Conservation (phyloP, 1,140 invertebrate species). For the Drosophila watanabei region DNA sequence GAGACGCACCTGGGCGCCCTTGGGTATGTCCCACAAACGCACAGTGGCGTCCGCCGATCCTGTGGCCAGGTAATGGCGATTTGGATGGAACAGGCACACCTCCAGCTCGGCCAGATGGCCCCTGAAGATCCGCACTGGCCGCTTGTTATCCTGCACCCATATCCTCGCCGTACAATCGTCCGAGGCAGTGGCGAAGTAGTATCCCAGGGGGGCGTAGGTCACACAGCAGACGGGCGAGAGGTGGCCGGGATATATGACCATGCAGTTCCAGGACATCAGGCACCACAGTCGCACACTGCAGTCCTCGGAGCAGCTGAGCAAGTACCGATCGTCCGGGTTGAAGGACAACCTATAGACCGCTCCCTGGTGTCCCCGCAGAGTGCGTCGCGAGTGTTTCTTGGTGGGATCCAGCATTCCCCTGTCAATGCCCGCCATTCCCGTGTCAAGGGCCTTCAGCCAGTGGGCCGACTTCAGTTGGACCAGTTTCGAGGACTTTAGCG, state of each 20-base stretch:
- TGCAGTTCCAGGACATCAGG: slow-evolving; percentile 57
- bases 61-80: slow-evolving; percentile 62
- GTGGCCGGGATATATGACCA: slow-evolving; percentile 61
- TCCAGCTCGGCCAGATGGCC: slow-evolving; percentile 54
- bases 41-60: slow-evolving; percentile 61
- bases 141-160: slow-evolving; percentile 53
- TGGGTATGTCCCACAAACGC: slow-evolving; percentile 55
- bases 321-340: slow-evolving; percentile 44
- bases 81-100: slow-evolving; percentile 57
- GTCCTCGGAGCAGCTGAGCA: slow-evolving; percentile 60
- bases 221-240: slow-evolving; percentile 36
- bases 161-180: slow-evolving; percentile 58
- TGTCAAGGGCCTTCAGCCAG: slow-evolving; percentile 28
- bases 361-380: slow-evolving; percentile 48
- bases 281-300: slow-evolving; percentile 59
- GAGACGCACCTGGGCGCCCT: slow-evolving; percentile 45
- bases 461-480: slow-evolving; percentile 45
- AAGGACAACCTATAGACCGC: slow-evolving; percentile 42
- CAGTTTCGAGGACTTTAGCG: slow-evolving; percentile 52
- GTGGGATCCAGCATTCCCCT: slow-evolving; percentile 41
- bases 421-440: slow-evolving; percentile 25
- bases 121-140: slow-evolving; percentile 23
- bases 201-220: slow-evolving; percentile 47
- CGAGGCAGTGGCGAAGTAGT: slow-evolving; percentile 55
- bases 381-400: slow-evolving; percentile 23